Evolutionary conservation across 1,140 invertebrate species (phyloP), one percentile per base, ranked within the genome.

Genomic region (Drosophila bocki): DNA sequence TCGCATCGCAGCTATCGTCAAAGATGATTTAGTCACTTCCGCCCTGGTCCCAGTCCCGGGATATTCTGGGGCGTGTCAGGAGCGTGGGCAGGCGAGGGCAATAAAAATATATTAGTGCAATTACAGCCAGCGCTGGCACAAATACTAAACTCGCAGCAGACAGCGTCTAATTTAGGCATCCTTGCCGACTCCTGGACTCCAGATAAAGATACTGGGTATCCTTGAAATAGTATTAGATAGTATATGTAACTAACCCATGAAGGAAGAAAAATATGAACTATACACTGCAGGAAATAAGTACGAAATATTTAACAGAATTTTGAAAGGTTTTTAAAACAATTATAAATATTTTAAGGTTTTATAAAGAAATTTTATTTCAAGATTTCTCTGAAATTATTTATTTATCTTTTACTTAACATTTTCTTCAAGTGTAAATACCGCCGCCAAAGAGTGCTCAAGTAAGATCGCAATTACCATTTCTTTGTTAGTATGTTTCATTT

Each of bases 51-150:
- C 32, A 47, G 15, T n/a, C 15, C 48, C 51, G 1, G 51, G 33
- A 54, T 39, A 56, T 22, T 26, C 53, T 7, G 50, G 57, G 75
- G 57, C 42, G 57, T 50, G 72, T 42, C 41, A 45, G 56, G 60
- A 69, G 44, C 56, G 51, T 72, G 57, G 54, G 64, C 50, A 17
- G 48, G 62, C 19, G 51, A 54, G 37, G 69, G 84, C 85, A 90
- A 90, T 90, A 90, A 90, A 90, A 90, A 91, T 91, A 90, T 90
- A 90, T 90, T 90, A 90, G 86, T 90, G 85, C 85, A 90, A 90
- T 90, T 90, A 90, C 85, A 90, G 82, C 54, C 78, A 88, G 75
- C 62, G 69, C 26, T 50, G 13, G 41, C 35, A 67, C 62, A 58
- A 32, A 63, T 19, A 50, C 58, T 37, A 39, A 29, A 44, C 60